Conservation (phyloP, 2,113 vertebrate genomes). For the Chlorodrepanis virens region DNA sequence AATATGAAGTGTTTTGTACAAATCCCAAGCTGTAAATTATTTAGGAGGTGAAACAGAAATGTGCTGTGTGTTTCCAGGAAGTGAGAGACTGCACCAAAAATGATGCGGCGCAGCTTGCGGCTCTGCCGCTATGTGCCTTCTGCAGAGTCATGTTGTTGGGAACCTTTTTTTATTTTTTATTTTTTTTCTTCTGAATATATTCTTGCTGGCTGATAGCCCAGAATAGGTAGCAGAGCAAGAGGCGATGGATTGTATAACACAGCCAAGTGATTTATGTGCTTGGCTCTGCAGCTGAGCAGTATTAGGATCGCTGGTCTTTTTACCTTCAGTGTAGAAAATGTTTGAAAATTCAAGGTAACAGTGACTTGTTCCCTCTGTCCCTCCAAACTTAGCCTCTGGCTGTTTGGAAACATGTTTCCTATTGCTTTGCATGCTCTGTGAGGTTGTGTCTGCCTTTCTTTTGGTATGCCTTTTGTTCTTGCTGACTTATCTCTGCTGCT, state of each 20-base stretch:
- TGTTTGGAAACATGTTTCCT: not conserved
- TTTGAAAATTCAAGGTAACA: not conserved
- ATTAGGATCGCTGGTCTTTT: not conserved
- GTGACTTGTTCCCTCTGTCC: not conserved
- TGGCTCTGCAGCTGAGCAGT: not conserved
- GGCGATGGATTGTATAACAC: not conserved
- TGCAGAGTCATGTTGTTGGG: slow-evolving; percentile 40
- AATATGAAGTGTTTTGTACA: not conserved
- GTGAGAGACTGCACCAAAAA: not conserved
- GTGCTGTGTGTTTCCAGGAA: slow-evolving; percentile 35
- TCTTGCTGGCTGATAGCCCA: slow-evolving; percentile 3
- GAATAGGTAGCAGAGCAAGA: slow-evolving; percentile 1
- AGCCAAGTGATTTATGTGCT: not conserved
- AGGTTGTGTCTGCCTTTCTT: not conserved
- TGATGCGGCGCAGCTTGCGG: not conserved
- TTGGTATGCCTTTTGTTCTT: not conserved
- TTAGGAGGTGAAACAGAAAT: slow-evolving; percentile 9
- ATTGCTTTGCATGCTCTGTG: not conserved
- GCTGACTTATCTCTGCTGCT: not conserved
- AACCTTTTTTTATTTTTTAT: not conserved
- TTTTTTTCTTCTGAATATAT: not conserved
- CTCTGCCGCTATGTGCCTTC: not conserved
- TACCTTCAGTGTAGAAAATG: not conserved
- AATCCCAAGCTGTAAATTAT: not conserved
- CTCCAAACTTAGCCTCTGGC: not conserved